A percentile compares a stretch with the other conserved stretches of the same genome.
Evolutionary conservation across 2,113 vertebrate species (phyloP).

Genomic region (Turdus rufiventris): DNA sequence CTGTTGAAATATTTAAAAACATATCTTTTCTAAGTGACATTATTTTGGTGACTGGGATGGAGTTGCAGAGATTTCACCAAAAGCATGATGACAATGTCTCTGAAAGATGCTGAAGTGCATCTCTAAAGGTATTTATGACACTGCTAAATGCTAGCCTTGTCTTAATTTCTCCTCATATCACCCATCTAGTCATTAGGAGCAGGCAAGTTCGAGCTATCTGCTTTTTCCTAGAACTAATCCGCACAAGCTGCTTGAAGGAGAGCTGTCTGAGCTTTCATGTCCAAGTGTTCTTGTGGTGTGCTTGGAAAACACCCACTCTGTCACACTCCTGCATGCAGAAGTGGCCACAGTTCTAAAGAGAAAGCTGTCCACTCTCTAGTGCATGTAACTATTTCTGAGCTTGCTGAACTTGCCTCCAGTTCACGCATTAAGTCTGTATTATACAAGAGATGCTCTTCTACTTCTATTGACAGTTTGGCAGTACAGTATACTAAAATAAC

Average conservation of each 20-base stretch:
- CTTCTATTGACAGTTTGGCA: not conserved
- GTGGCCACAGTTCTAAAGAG: not conserved
- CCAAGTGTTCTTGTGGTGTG: not conserved
- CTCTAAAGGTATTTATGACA: not conserved
- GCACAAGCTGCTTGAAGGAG: not conserved
- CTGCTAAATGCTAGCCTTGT: not conserved
- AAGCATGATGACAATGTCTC: not conserved
- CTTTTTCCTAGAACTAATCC: not conserved
- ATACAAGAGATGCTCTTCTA: not conserved
- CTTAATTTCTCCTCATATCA: not conserved
- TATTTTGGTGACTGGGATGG: constrained; percentile 35
- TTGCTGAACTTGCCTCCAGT: not conserved
- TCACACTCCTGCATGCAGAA: not conserved
- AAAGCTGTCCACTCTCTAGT: not conserved
- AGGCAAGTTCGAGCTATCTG: not conserved
- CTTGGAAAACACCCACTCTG: not conserved
- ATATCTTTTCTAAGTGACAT: not conserved
- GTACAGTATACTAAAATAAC: not conserved
- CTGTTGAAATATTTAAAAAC: constrained; percentile 5
- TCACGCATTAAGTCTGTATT: not conserved
- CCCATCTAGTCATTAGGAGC: not conserved
- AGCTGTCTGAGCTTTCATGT: not conserved
- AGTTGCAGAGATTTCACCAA: not conserved
- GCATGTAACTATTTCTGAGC: fast-evolving
- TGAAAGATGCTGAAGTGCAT: not conserved